phyloP scores from a whole-genome alignment of 2,888 invertebrate genomes.

The Melanostoma mellinum region DNA sequence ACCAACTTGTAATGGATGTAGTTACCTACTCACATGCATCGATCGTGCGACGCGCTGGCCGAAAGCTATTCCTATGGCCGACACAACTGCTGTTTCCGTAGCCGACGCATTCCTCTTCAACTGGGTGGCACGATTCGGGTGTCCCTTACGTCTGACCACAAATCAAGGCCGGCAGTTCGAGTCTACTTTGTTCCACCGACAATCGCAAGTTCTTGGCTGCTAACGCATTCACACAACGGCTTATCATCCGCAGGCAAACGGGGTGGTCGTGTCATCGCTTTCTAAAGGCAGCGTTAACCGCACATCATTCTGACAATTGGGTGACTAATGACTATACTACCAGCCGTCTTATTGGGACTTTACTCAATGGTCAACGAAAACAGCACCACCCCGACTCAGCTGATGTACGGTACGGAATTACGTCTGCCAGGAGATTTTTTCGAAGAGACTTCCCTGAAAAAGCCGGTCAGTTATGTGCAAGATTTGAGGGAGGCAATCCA shows the following conservation, averaged over 20 bases:
- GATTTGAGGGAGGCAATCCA: conserved; percentile 25
- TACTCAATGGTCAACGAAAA: conserved; percentile 29
- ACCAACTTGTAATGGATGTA: too few species aligned
- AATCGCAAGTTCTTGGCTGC: conserved; percentile 73
- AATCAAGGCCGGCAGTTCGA: conserved; percentile 79
- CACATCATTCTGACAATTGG: conserved; percentile 74
- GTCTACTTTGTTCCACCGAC: conserved; percentile 75
- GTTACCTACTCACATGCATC: too few species aligned
- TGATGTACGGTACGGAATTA: conserved; percentile 15
- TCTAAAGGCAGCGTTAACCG: conserved; percentile 78
- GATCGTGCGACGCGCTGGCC: conserved; percentile 73
- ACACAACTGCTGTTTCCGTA: conserved; percentile 68
- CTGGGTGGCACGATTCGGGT: conserved; percentile 81
- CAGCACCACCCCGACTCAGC: conserved; percentile 4
- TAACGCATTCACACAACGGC: conserved; percentile 75
- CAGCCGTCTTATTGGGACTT: conserved; percentile 19
- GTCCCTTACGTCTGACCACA: conserved; percentile 77
- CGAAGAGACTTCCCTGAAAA: neutral
- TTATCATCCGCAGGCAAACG: conserved; percentile 79
- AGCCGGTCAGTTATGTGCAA: conserved; percentile 11
- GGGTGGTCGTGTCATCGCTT: conserved; percentile 79
- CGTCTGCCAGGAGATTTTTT: conserved; percentile 18
- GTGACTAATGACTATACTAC: conserved; percentile 47
- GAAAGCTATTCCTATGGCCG: conserved; percentile 70
- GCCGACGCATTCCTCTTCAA: conserved; percentile 53